Percentiles rank a stretch among this genome's conserved stretches.
Evolutionary conservation across 2,113 vertebrate genomes (phyloP).

Genomic region (Ahaetulla prasina): DNA sequence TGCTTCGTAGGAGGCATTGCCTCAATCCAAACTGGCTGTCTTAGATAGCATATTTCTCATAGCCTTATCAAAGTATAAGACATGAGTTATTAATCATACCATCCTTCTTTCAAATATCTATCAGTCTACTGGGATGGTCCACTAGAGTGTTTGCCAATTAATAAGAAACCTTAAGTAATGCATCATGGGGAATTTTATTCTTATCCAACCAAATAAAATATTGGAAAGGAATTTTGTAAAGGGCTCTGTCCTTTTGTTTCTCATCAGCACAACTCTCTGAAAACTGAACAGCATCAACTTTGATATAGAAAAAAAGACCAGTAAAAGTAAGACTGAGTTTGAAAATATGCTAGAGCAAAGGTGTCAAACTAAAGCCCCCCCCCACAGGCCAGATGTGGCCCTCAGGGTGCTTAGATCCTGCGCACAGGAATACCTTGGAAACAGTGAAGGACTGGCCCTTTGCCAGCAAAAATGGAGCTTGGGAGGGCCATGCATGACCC

Average conservation of each 20-base stretch:
- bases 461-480: no score
- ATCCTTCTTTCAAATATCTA: constrained; percentile 16
- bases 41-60: constrained; percentile 46
- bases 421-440: no score
- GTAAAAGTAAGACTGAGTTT: neutral
- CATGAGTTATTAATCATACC: constrained; percentile 34
- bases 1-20: constrained; percentile 52
- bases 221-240: neutral
- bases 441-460: no score
- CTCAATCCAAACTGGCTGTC: constrained; percentile 54
- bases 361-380: no score
- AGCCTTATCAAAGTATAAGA: constrained; percentile 31
- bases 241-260: neutral
- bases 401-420: no score
- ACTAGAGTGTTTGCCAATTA: neutral
- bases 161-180: neutral
- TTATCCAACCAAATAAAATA: neutral
- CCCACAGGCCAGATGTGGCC: no score
- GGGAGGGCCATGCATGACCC: no score
- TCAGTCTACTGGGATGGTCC: neutral
- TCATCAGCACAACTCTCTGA: neutral
- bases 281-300: neutral
- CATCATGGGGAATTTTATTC: neutral
- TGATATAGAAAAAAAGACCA: neutral
- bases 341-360: neutral